phyloP scores from a whole-genome alignment of 2,888 invertebrate genomes.

The Fragum whitleyi region DNA sequence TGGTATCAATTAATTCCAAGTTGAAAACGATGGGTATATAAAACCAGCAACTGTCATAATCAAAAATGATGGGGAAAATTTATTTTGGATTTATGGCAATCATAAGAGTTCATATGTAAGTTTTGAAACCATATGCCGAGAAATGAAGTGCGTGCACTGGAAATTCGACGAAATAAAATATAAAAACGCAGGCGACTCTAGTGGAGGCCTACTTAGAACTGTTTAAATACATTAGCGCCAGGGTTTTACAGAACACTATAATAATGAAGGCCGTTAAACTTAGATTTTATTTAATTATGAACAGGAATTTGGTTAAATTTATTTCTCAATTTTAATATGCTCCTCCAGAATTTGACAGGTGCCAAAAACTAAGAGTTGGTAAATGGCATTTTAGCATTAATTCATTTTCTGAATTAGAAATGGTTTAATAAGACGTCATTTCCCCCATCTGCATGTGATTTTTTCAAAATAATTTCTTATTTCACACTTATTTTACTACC shows the following conservation, averaged over 20 bases:
- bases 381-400: slow-evolving; percentile 25
- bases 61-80: slow-evolving; percentile 63
- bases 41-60: slow-evolving; percentile 69
- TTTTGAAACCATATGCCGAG: slow-evolving; percentile 66
- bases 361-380: slow-evolving; percentile 42
- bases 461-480: slow-evolving; percentile 9
- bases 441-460: slow-evolving; percentile 17
- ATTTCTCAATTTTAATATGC: slow-evolving; percentile 47
- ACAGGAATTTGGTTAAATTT: slow-evolving; percentile 55
- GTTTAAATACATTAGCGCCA: slow-evolving; percentile 31
- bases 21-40: slow-evolving; percentile 57
- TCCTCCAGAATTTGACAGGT: slow-evolving; percentile 56
- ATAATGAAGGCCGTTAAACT: slow-evolving; percentile 57
- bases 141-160: slow-evolving; percentile 54
- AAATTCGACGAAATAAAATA: slow-evolving; percentile 61
- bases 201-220: slow-evolving; percentile 44
- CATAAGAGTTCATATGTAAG: slow-evolving; percentile 58
- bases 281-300: slow-evolving; percentile 65
- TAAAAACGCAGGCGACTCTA: slow-evolving; percentile 51
- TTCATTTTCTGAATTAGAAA: slow-evolving; percentile 17
- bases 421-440: slow-evolving; percentile 1
- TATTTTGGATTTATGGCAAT: slow-evolving; percentile 69
- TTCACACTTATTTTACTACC: background rate
- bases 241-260: slow-evolving; percentile 36
- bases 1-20: slow-evolving; percentile 65